Conservation (phyloP, 2,888 invertebrate genomes). For the Charanyca ferruginea region DNA sequence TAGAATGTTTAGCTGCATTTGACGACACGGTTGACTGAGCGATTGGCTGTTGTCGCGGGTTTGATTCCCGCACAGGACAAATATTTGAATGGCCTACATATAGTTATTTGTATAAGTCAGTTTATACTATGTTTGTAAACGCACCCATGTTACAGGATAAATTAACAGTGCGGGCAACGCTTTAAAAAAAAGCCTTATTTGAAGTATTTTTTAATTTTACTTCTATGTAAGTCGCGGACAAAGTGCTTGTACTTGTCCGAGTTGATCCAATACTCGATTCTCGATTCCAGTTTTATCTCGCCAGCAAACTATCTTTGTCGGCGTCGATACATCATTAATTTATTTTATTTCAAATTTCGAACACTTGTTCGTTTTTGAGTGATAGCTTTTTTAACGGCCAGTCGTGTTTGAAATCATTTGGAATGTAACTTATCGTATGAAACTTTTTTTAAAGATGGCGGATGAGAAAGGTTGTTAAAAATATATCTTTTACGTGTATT, state of each 20-base stretch:
- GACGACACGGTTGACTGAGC: too few species aligned
- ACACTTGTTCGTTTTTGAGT: conserved; percentile 68
- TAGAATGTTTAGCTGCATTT: not conserved
- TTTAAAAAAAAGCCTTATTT: too few species aligned
- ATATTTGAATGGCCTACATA: too few species aligned
- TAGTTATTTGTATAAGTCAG: too few species aligned
- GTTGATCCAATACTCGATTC: conserved; percentile 11
- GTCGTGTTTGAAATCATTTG: conserved; percentile 61
- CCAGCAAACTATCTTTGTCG: conserved; percentile 57
- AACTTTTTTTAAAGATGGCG: conserved; percentile 43
- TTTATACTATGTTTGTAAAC: too few species aligned
- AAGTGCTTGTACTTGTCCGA: not conserved
- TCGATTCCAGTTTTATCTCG: conserved; percentile 37
- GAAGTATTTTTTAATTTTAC: too few species aligned
- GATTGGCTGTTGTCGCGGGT: too few species aligned
- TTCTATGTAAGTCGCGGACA: too few species aligned
- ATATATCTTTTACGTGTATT: conserved; percentile 16
- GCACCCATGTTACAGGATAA: too few species aligned
- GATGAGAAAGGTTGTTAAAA: conserved; percentile 36
- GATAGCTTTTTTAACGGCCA: conserved; percentile 68
- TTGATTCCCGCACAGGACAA: too few species aligned
- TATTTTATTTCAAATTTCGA: conserved; percentile 74
- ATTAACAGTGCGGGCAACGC: too few species aligned
- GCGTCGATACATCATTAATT: conserved; percentile 76
- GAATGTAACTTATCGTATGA: conserved; percentile 63